These are phyloP conservation scores for Oryzias sinensis DNA, from an alignment of 2,797 vertebrate species.

Conservation along the genomic window DNA sequence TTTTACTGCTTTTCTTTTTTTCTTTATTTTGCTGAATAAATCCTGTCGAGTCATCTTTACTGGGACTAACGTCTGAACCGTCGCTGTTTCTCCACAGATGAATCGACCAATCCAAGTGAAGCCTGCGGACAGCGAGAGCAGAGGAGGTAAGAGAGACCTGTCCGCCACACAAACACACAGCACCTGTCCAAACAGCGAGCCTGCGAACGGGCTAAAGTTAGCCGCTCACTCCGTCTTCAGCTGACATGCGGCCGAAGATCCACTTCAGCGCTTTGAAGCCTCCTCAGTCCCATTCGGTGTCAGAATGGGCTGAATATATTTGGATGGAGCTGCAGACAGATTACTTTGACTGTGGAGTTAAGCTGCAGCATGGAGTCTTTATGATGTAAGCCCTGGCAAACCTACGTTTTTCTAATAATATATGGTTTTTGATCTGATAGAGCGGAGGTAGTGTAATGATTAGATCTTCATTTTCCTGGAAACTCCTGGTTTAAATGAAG, in stretches of 20 bases:
- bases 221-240: no score
- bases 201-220: not conserved
- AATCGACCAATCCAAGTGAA: slow-evolving; percentile 99
- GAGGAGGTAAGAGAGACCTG: slow-evolving; percentile 88
- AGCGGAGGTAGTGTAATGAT: no score
- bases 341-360: not conserved
- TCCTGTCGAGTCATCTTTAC: not conserved
- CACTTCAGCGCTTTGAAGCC: not conserved
- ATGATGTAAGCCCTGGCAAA: no score
- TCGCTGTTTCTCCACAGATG: slow-evolving; percentile 82
- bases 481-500: no score
- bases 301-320: not conserved
- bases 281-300: not conserved
- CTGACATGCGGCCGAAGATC: not conserved
- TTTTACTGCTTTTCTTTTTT: not conserved
- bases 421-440: no score
- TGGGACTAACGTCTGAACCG: slow-evolving; percentile 1
- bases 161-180: slow-evolving; percentile 23
- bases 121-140: slow-evolving; percentile 96
- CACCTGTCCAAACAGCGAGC: slow-evolving; percentile 52
- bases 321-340: not conserved
- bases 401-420: no score
- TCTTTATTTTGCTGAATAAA: not conserved
- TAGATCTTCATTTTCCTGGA: no score
- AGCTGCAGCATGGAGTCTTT: no score